Conservation (phyloP, 35 echinoderm and acorn worm species). For the Antedon bifida region DNA sequence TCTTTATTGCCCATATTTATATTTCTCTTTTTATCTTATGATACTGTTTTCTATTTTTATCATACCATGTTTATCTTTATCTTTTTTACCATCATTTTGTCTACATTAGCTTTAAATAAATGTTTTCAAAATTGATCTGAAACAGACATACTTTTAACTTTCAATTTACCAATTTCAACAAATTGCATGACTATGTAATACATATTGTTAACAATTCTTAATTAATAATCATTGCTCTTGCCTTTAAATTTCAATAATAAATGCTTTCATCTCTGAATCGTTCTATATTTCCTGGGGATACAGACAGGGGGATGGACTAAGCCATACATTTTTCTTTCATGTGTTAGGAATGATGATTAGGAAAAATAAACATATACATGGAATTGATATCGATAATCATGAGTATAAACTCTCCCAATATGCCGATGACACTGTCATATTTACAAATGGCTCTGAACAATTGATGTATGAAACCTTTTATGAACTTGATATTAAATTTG, state of each 20-base stretch:
- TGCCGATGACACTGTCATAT: constrained; percentile 5
- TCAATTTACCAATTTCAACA: no score
- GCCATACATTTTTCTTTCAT: not conserved
- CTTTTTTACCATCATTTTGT: no score
- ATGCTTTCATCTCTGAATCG: not conserved
- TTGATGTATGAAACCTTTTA: not conserved
- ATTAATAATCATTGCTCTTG: no score
- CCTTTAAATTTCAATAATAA: not conserved
- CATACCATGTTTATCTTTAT: no score
- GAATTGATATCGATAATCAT: not conserved
- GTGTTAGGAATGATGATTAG: not conserved
- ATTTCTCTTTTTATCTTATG: no score
- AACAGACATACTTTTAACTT: no score
- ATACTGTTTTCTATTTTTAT: no score
- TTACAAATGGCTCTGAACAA: constrained; percentile 4
- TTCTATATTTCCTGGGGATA: not conserved
- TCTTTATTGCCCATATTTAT: no score
- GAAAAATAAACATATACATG: not conserved
- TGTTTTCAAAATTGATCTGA: no score
- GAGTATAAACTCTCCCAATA: constrained; percentile 14
- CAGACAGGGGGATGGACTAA: not conserved
- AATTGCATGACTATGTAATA: no score
- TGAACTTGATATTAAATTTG: constrained; percentile 3
- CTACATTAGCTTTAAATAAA: no score
- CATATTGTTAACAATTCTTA: no score